Conservation (phyloP, 2,888 invertebrate species). For the Phengaris arion region DNA sequence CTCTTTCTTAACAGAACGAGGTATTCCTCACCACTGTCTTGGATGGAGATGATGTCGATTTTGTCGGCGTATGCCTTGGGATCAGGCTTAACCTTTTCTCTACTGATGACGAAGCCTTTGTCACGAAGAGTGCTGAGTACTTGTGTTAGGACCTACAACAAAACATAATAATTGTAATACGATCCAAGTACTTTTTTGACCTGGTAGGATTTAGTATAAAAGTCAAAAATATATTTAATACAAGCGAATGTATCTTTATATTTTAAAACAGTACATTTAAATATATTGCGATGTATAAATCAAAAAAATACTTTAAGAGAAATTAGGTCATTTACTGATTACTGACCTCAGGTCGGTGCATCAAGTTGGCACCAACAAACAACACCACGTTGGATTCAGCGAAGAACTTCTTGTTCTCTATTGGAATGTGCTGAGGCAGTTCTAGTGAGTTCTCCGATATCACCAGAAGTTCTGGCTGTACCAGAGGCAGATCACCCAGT, state of each 20-base stretch:
- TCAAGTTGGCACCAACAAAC: constrained; percentile 73
- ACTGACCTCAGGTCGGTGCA: constrained; percentile 72
- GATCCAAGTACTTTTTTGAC: no score
- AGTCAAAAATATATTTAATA: no score
- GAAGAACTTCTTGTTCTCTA: constrained; percentile 82
- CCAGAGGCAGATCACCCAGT: constrained; percentile 83
- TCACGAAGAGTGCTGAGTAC: constrained; percentile 74
- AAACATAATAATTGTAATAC: not conserved
- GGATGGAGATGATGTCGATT: constrained; percentile 71
- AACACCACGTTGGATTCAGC: constrained; percentile 74
- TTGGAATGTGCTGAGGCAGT: constrained; percentile 72
- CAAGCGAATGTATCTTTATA: no score
- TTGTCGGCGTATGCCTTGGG: constrained; percentile 61
- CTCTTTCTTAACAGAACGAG: constrained; percentile 76
- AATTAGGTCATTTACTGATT: not conserved
- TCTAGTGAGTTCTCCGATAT: constrained; percentile 72
- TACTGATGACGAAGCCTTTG: constrained; percentile 80
- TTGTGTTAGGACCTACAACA: constrained; percentile 62
- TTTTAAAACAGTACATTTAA: not conserved
- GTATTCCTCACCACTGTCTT: constrained; percentile 73
- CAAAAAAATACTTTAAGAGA: no score
- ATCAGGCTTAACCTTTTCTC: constrained; percentile 77
- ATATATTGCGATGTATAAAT: no score
- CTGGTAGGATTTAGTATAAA: no score
- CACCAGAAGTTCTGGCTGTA: constrained; percentile 83